Conservation (phyloP, 2,888 invertebrate genomes). For the Drosophila trichaetosa region DNA sequence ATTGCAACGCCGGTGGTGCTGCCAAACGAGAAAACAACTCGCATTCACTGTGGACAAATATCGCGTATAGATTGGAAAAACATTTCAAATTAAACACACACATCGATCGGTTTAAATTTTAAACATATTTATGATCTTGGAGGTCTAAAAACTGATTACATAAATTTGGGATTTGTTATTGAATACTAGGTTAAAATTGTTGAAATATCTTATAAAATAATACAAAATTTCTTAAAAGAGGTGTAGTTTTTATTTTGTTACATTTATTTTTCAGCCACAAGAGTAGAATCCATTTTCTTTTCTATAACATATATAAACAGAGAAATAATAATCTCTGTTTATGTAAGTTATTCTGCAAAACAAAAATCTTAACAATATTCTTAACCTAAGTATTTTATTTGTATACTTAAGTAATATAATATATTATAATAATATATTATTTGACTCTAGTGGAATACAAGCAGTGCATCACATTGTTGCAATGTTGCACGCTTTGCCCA, state of each 20-base stretch:
- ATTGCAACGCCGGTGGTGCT: conserved; percentile 67
- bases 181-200: not conserved
- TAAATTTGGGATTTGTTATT: not conserved
- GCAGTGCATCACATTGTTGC: not conserved
- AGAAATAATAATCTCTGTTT: no score
- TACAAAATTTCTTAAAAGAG: no score
- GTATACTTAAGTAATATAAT: not conserved
- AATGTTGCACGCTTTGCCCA: conserved; percentile 13
- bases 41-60: conserved; percentile 19
- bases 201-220: not conserved
- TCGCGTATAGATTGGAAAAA: not conserved
- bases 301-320: no score
- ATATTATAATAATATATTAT: not conserved
- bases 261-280: not conserved
- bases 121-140: not conserved
- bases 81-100: not conserved
- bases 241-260: not conserved
- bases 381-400: not conserved
- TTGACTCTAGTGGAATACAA: not conserved
- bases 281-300: not conserved
- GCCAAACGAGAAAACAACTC: conserved; percentile 61
- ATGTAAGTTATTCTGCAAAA: not conserved
- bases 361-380: not conserved
- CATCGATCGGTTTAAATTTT: not conserved
- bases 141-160: not conserved